Evolutionary conservation across 2,888 invertebrate species (phyloP).

Genomic region (Chloroclysta siterata): DNA sequence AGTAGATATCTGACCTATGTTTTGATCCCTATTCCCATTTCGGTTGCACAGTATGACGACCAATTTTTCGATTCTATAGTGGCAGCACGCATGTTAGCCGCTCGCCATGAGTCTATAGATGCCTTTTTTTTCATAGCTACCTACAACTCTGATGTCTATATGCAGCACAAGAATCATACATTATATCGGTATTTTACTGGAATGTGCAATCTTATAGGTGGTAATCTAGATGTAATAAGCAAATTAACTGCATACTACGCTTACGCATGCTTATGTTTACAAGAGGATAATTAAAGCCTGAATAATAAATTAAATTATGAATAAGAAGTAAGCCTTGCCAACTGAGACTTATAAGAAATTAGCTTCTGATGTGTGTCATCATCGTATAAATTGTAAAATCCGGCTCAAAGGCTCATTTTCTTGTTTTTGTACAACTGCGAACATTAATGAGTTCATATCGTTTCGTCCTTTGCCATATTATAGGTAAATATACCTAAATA

Average conservation of each 20-base stretch:
- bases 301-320: conserved; percentile 6
- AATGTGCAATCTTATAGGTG: conserved; percentile 13
- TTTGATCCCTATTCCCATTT: too few species aligned
- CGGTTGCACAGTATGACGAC: too few species aligned
- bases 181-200: conserved; percentile 16
- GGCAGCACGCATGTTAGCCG: too few species aligned
- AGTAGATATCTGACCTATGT: too few species aligned
- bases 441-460: conserved; percentile 17
- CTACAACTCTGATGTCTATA: too few species aligned
- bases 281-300: conserved; percentile 12
- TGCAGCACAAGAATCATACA: too few species aligned
- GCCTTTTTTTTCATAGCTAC: too few species aligned
- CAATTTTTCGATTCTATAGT: too few species aligned
- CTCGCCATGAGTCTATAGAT: too few species aligned
- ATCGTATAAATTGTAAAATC: conserved; percentile 7
- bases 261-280: conserved; percentile 16
- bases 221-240: conserved; percentile 17
- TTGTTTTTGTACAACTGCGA: conserved; percentile 7
- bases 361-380: conserved; percentile 10
- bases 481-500: background rate
- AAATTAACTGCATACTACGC: conserved; percentile 9
- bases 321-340: conserved; percentile 3
- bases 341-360: background rate
- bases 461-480: conserved; percentile 6
- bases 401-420: conserved; percentile 9